A percentile compares a stretch with the other conserved stretches of the same genome.
Evolutionary conservation across 2,888 invertebrate genomes (phyloP).

Genomic region (Pseudanteris insignis): DNA sequence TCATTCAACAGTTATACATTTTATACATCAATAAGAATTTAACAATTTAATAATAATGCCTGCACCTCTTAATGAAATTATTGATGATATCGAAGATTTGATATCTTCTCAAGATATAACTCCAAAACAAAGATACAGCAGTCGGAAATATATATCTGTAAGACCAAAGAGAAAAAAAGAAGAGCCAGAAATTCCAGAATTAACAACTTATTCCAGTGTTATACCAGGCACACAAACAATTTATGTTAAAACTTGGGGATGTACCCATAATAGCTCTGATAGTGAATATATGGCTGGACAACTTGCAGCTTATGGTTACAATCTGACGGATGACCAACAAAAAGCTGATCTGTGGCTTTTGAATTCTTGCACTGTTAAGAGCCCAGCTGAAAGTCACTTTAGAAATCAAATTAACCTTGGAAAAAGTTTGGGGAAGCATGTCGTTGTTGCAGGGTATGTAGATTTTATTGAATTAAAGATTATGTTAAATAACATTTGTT

Average conservation of each 20-base stretch:
- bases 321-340: conserved; percentile 80
- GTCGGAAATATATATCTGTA: conserved; percentile 76
- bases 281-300: conserved; percentile 99
- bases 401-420: conserved; percentile 87
- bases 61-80: conserved; percentile 73
- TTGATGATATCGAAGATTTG: conserved; percentile 87
- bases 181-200: conserved; percentile 44
- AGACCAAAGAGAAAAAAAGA: conserved; percentile 68
- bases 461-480: too few species aligned
- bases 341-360: conserved; percentile 93
- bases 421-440: conserved; percentile 76
- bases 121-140: conserved; percentile 80
- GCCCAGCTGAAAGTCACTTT: conserved; percentile 95
- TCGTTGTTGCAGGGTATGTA: conserved; percentile 87
- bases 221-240: conserved; percentile 74
- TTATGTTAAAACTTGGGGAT: conserved; percentile 93
- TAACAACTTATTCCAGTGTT: conserved; percentile 57
- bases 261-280: conserved; percentile 97
- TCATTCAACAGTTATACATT: too few species aligned
- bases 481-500: too few species aligned
- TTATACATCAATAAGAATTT: neutral
- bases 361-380: conserved; percentile 98
- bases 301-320: conserved; percentile 87
- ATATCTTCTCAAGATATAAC: conserved; percentile 82
- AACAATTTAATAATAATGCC: conserved; percentile 66